Evolutionary conservation across 1,140 invertebrate genomes (phyloP).

Genomic region (Drosophila littoralis): DNA sequence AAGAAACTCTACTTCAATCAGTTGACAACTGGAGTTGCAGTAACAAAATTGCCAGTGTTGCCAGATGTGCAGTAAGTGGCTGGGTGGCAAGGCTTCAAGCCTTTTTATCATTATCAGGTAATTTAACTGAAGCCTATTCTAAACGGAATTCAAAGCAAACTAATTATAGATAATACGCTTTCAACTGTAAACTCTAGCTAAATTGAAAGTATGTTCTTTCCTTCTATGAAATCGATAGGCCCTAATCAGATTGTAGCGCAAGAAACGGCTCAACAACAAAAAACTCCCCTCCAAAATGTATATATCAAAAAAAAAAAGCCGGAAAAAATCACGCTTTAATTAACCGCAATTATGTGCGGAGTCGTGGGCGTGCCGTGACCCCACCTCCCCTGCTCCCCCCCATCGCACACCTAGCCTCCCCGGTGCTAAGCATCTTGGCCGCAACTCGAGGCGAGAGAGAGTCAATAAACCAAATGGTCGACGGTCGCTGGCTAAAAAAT

Average conservation of each 20-base stretch:
- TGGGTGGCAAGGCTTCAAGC: too few species aligned
- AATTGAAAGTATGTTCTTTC: background rate
- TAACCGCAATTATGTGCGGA: conserved; percentile 83
- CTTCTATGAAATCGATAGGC: conserved; percentile 12
- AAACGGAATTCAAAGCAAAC: too few species aligned
- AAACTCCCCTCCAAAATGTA: background rate
- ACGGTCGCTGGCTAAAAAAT: conserved; percentile 44
- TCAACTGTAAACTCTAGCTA: background rate
- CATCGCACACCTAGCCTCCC: background rate
- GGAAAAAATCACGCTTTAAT: conserved; percentile 80
- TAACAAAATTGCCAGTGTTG: too few species aligned
- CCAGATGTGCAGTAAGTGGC: too few species aligned
- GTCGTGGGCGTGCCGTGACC: conserved; percentile 53
- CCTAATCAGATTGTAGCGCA: conserved; percentile 5
- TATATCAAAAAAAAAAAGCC: conserved; percentile 5
- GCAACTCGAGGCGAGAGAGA: conserved; percentile 49
- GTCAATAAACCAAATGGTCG: conserved; percentile 73
- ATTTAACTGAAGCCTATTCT: too few species aligned
- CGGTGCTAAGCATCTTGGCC: conserved; percentile 34
- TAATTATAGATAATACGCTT: too few species aligned
- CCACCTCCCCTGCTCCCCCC: background rate
- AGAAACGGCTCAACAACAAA: background rate
- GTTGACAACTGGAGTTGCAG: too few species aligned
- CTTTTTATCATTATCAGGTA: too few species aligned
- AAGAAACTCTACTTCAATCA: too few species aligned